Evolutionary conservation across 53 echinoderm and acorn worm genomes (phyloP).

Genomic region (Antedon mediterranea): DNA sequence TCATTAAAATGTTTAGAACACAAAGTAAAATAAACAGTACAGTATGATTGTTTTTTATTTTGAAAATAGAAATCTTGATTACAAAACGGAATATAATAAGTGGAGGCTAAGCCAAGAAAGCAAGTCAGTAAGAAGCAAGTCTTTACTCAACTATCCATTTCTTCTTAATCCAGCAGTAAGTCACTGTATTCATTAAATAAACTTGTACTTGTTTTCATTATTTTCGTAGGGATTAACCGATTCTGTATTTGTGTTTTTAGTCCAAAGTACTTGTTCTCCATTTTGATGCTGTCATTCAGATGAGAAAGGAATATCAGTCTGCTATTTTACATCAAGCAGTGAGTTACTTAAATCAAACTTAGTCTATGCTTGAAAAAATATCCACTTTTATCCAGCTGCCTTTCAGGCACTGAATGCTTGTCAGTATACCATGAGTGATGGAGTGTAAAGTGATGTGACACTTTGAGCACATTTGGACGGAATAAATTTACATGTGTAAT

Average conservation of each 20-base stretch:
- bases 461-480: too few relatives aligned
- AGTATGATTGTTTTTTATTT: background rate
- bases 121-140: slow-evolving; percentile 17
- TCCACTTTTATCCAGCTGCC: too few relatives aligned
- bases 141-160: slow-evolving; percentile 65
- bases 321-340: slow-evolving; percentile 98
- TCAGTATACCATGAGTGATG: too few relatives aligned
- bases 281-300: slow-evolving; percentile 87
- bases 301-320: slow-evolving; percentile 83
- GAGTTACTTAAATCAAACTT: slow-evolving; percentile 13
- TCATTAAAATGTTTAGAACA: too few relatives aligned
- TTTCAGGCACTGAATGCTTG: too few relatives aligned
- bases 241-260: slow-evolving; percentile 21
- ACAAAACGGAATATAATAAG: slow-evolving; percentile 50
- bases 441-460: too few relatives aligned
- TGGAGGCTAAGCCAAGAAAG: slow-evolving; percentile 26
- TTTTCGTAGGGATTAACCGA: too few relatives aligned
- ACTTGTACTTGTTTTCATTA: background rate
- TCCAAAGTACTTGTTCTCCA: slow-evolving; percentile 85
- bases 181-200: background rate
- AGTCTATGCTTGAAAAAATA: too few relatives aligned
- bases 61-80: slow-evolving; percentile 51
- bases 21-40: too few relatives aligned
- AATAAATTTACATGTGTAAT: too few relatives aligned
- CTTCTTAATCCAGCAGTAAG: slow-evolving; percentile 84